Evolutionary conservation across 2,113 vertebrate genomes (phyloP), one percentile per base, ranked within the genome.

Genomic region (Bubalus kerabau): DNA sequence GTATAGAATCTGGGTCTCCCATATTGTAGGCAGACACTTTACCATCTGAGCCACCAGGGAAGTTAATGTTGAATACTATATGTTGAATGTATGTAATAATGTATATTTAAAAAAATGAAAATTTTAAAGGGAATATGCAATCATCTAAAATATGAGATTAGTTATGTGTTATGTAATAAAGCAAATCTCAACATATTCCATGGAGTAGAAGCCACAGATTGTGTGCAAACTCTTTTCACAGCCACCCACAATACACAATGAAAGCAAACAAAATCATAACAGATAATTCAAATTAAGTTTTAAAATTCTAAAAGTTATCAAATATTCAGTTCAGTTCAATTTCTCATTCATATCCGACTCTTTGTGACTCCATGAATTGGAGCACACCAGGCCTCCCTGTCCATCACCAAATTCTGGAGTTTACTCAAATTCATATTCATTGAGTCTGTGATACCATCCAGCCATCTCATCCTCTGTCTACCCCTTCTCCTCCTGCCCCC

Each of bases 271-370:
- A 43, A 94, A 36, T 12, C n/a, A 60, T 52, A n/a, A 14, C 4
- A 82, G 3, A 36, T 26, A 59, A 48, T 86, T 90, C 43, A 17
- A 85, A 54, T 54, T 78, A 83, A 83, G 46, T 48, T 54, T 52
- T 24, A 40, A 74, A 92, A 30, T 48, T 54, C 12, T 60, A 8
- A 46, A 78, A 85, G 32, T 36, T 48, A 40, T 32, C 7, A 60
- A 78, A 67, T n/a, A 48, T 2, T 76, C 26, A 60, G 59, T 28
- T 60, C 24, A 60, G 2, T 28, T 59, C 26, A 60, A 12, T 60
- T 30, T 2, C 26, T 60, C 26, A 60, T 12, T 60, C 12, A 0
- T 60, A 26, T 30, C 59, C 0, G 0, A 60, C 12, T 60, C 59
- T 28, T 60, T 30, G 12, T 0, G 28, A 14, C 5, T 1, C 12